Conservation (phyloP, 2,797 vertebrate species). For the Columba guinea region DNA sequence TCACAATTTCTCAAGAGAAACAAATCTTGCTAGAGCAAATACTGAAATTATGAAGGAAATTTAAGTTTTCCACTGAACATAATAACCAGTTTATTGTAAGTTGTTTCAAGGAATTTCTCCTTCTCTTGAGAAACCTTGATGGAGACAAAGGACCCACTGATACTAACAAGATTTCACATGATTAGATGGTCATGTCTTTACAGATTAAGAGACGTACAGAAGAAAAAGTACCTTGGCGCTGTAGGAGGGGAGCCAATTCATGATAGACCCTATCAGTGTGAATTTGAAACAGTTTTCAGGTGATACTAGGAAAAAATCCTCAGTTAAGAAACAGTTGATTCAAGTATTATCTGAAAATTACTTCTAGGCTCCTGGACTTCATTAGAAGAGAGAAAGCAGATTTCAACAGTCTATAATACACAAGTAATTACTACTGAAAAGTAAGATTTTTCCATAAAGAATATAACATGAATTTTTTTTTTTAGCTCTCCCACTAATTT, state of each 20-base stretch:
- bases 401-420: not conserved
- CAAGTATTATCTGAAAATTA: not conserved
- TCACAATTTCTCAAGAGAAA: conserved; percentile 16
- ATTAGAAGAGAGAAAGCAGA: not conserved
- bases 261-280: not conserved
- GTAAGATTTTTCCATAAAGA: conserved; percentile 33
- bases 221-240: not conserved
- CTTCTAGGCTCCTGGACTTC: not conserved
- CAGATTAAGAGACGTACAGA: not conserved
- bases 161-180: not conserved
- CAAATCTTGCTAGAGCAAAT: not conserved
- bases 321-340: not conserved
- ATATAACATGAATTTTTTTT: not conserved
- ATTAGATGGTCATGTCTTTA: not conserved
- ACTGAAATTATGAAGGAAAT: not conserved
- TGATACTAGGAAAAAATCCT: not conserved
- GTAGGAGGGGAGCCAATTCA: not conserved
- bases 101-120: not conserved
- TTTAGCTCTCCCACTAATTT: conserved; percentile 14
- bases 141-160: not conserved
- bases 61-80: not conserved
- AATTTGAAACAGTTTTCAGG: not conserved
- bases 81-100: not conserved
- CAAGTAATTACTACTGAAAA: conserved; percentile 4
- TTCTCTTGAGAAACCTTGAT: not conserved